A percentile compares a stretch with the other conserved stretches of the same genome.
Evolutionary conservation across 2,113 vertebrate species (phyloP).

Genomic region (Xiphophorus maculatus): DNA sequence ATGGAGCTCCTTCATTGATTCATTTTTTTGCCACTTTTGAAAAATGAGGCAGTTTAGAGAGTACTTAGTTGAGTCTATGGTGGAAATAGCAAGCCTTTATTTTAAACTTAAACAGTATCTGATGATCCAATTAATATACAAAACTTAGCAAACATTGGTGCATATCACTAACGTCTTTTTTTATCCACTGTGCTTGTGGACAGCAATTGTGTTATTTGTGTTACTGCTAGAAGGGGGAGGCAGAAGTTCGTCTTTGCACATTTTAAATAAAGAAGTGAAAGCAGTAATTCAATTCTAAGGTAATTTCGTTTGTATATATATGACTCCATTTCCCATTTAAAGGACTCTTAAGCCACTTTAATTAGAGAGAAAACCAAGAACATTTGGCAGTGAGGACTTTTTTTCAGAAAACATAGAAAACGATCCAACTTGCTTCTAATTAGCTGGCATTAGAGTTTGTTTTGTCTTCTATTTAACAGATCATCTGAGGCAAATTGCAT

Average conservation of each 20-base stretch:
- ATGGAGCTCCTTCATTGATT: no score
- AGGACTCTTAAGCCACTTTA: not conserved
- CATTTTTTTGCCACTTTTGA: no score
- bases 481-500: not conserved
- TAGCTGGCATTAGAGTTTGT: not conserved
- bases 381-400: not conserved
- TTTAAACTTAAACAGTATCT: no score
- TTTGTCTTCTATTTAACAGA: slow-evolving; percentile 1
- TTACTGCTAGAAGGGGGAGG: not conserved
- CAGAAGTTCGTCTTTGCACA: not conserved
- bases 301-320: not conserved
- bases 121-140: no score
- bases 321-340: not conserved
- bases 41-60: no score
- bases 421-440: not conserved
- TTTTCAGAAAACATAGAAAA: not conserved
- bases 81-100: no score
- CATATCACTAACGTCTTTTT: not conserved
- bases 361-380: not conserved
- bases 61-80: no score
- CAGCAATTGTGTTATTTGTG: not conserved
- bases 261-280: not conserved
- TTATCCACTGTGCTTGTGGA: not conserved
- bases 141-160: no score
- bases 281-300: not conserved